Evolutionary conservation across 2,797 vertebrate genomes (phyloP).

Genomic region (Cynodonichthys magdalenae): DNA sequence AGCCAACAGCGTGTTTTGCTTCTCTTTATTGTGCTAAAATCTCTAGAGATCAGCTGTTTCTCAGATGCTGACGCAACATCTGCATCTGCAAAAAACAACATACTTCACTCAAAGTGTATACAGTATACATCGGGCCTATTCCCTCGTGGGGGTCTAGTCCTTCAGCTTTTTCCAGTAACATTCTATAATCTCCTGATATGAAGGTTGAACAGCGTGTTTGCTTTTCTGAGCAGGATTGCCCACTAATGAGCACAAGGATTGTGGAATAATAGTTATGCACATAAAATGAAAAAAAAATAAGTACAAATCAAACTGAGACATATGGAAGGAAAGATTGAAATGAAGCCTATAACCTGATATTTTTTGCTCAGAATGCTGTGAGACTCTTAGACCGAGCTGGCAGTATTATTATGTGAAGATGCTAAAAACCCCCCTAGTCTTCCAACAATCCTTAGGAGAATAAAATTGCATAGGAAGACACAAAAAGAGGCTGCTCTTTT

Average conservation of each 20-base stretch:
- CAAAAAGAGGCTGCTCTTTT: constrained; percentile 43
- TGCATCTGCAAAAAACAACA: constrained; percentile 12
- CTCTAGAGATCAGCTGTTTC: constrained; percentile 33
- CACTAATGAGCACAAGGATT: constrained; percentile 1
- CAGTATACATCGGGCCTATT: not conserved
- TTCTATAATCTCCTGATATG: not conserved
- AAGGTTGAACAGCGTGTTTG: not conserved
- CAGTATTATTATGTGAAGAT: constrained; percentile 6
- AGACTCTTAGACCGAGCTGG: constrained; percentile 17
- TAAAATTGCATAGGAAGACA: constrained; percentile 50
- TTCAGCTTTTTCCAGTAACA: not conserved
- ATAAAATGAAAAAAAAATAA: not conserved
- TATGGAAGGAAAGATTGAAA: not conserved
- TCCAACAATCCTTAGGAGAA: constrained; percentile 18
- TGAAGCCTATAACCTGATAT: constrained; percentile 16
- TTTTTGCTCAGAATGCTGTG: constrained; percentile 27
- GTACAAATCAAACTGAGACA: not conserved
- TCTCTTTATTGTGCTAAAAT: constrained; percentile 23
- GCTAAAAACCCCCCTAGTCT: constrained; percentile 23
- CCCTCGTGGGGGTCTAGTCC: not conserved
- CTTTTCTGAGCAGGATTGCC: not conserved
- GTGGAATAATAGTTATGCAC: constrained; percentile 3
- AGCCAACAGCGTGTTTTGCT: constrained; percentile 22
- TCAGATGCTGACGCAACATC: constrained; percentile 28
- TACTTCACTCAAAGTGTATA: constrained; percentile 22